Conservation (phyloP, 2,113 vertebrate genomes). For the Jaculus jaculus region DNA sequence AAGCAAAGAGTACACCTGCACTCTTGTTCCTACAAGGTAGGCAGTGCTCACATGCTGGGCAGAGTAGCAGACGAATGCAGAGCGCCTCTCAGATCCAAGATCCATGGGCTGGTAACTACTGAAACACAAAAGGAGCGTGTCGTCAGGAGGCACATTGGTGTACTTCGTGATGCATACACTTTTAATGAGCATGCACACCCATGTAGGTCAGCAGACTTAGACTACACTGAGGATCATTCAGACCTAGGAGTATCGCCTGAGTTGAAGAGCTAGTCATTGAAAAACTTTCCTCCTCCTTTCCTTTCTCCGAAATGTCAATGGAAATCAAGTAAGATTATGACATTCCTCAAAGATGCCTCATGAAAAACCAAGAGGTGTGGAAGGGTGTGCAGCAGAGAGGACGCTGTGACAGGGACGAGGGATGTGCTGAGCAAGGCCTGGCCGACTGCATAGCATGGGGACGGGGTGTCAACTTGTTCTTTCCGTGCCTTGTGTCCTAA, state of each 20-base stretch:
- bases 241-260: background rate
- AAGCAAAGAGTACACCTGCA: conserved; percentile 58
- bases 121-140: background rate
- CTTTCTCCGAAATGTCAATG: conserved; percentile 1
- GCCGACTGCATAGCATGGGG: background rate
- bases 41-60: conserved; percentile 47
- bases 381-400: conserved; percentile 2
- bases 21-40: conserved; percentile 42
- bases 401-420: background rate
- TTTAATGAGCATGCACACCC: conserved; percentile 36
- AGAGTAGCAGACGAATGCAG: conserved; percentile 55
- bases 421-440: background rate
- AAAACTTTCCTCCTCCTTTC: background rate
- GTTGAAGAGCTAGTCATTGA: conserved; percentile 25
- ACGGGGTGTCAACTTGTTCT: background rate
- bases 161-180: conserved; percentile 16
- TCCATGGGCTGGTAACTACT: background rate
- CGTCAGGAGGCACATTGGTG: conserved; percentile 33
- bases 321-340: conserved; percentile 29
- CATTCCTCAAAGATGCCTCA: background rate
- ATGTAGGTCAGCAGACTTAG: background rate
- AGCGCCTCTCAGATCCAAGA: conserved; percentile 44
- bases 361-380: background rate
- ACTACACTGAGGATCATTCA: background rate
- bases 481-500: background rate